Percentiles rank a stretch among this genome's conserved stretches.
Conservation (phyloP, 2,888 invertebrate species). For the Mythimna loreyi region DNA sequence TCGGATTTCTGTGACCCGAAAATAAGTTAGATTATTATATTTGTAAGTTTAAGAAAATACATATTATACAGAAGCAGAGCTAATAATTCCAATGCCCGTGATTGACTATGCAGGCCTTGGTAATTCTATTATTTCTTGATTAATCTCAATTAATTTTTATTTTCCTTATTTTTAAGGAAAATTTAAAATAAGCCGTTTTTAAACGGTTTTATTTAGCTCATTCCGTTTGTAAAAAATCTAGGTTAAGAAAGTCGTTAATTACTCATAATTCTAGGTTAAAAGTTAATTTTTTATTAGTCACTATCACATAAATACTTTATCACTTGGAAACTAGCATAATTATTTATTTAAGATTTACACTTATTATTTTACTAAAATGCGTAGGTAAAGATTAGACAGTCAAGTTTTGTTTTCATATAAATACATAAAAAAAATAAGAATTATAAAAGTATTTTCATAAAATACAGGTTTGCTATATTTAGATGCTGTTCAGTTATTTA, state of each 20-base stretch:
- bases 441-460: conserved; percentile 5
- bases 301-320: too few relatives aligned
- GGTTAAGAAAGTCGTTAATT: too few relatives aligned
- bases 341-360: too few relatives aligned
- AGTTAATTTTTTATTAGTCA: too few relatives aligned
- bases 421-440: neutral
- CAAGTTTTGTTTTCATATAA: neutral
- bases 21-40: neutral
- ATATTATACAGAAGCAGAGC: conserved; percentile 2
- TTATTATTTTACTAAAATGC: too few relatives aligned
- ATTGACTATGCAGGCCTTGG: neutral
- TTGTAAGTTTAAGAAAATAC: conserved; percentile 6
- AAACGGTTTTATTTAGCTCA: too few relatives aligned
- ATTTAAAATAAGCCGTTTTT: too few relatives aligned
- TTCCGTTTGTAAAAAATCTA: too few relatives aligned
- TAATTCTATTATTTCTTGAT: conserved; percentile 1
- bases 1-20: neutral
- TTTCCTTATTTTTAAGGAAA: too few relatives aligned
- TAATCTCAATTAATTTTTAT: conserved; percentile 10
- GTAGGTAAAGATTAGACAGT: too few relatives aligned
- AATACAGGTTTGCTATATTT: conserved; percentile 15
- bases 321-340: too few relatives aligned
- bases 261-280: too few relatives aligned
- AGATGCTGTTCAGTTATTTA: conserved; percentile 35
- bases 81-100: neutral